Evolutionary conservation across 2,888 invertebrate genomes (phyloP), one percentile per base, ranked within the genome.

Genomic region (Eupithecia pulchellata): DNA sequence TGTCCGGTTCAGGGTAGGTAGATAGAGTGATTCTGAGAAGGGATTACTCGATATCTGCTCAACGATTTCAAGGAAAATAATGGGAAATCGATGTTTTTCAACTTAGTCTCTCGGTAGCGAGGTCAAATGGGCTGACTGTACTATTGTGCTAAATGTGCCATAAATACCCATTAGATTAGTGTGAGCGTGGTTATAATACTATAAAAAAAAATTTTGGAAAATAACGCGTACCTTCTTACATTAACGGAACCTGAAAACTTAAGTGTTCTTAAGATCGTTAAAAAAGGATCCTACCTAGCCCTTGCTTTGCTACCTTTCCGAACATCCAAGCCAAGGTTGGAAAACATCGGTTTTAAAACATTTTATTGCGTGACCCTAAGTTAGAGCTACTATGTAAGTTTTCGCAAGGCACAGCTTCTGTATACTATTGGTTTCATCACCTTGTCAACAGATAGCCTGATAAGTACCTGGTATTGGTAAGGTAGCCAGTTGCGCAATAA

Each of bases 371-470:
- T 52, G 25, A 52, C 20, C 47, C 20, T 25, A 52, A 20, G 11
- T 47, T 47, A 52, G 25, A 52, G 13, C 47, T 29, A 3, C 57
- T 29, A 8, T 17, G 29, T 29, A 29, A 57, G 57, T 29, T 57
- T 29, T 57, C 57, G 29, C 30, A 32, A 60, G 32, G 9, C 60
- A 20, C 32, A 60, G 29, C 42, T 52, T 29, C 42, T 63, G 42
- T 25, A 52, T 30, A 20, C 20, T 61, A 60, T 60, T 14, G 14
- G n/a, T 64, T 64, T 52, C 52, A 64, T 64, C 64, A 64, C 77
- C 82, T 84, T 81, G 85, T 86, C 85, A 84, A 84, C 85, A 77
- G 75, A 79, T 81, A 77, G 77, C 79, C n/a, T 14, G 34, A 11
- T 57, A 57, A 52, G 52, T 52, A 25, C 52, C 25, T 3, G 52